Conservation (phyloP, 2,113 vertebrate genomes). For the Ia io region DNA sequence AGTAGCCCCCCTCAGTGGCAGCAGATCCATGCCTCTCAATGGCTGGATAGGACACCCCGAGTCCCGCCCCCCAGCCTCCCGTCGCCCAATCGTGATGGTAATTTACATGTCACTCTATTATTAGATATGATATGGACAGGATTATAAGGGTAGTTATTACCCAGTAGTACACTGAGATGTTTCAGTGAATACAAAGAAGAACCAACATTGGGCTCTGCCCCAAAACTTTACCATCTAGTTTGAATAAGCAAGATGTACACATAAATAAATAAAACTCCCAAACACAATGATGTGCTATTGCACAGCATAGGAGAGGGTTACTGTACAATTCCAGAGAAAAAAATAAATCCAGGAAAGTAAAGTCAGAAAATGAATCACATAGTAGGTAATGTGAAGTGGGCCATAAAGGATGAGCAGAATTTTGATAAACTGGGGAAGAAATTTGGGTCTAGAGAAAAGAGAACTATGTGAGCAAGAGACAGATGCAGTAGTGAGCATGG, state of each 20-base stretch:
- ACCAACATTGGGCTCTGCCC: background rate
- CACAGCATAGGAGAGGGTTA: background rate
- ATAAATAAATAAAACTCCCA: background rate
- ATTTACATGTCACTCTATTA: too few species aligned
- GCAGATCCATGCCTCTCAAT: too few species aligned
- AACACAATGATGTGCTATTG: background rate
- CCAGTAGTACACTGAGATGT: background rate
- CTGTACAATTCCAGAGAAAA: background rate
- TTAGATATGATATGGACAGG: too few species aligned
- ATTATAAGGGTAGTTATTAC: background rate
- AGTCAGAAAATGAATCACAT: background rate
- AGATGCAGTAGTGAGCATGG: accelerated
- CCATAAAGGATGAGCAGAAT: background rate
- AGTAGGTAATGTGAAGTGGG: background rate
- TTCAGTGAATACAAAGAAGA: background rate
- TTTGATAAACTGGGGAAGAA: background rate
- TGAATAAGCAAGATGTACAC: background rate
- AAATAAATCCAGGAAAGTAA: background rate
- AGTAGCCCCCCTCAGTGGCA: too few species aligned
- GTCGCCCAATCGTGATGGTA: too few species aligned
- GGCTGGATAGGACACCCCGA: too few species aligned
- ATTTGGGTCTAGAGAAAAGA: background rate
- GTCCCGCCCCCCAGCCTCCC: too few species aligned
- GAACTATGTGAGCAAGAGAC: background rate
- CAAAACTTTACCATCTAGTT: background rate